Conservation (phyloP, 2,797 vertebrate genomes). For the Chaetodon trifasciatus region DNA sequence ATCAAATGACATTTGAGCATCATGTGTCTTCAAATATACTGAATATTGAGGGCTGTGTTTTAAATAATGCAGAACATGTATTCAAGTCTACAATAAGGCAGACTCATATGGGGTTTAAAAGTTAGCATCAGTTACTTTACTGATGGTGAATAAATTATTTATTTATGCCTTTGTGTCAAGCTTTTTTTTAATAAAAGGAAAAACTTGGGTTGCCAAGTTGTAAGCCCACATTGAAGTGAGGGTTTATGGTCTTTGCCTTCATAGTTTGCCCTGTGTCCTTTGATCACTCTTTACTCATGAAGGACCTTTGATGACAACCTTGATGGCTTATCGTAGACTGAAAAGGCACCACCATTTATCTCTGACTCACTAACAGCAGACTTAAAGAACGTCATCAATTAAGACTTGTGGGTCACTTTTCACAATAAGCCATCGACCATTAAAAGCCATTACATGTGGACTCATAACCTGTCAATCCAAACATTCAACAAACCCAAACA, state of each 20-base stretch:
- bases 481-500: constrained; percentile 3
- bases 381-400: background rate
- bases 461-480: background rate
- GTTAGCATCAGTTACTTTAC: constrained; percentile 1
- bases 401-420: background rate
- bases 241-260: constrained; percentile 7
- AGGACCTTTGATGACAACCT: background rate
- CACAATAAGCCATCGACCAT: background rate
- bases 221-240: background rate
- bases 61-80: constrained; percentile 35
- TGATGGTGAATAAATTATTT: constrained; percentile 2
- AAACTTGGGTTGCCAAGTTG: background rate
- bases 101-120: background rate
- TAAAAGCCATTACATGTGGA: background rate
- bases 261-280: background rate
- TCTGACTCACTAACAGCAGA: constrained; percentile 5
- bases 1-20: constrained; percentile 46
- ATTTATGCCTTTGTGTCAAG: constrained; percentile 5
- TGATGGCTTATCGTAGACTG: background rate
- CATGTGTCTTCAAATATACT: constrained; percentile 20
- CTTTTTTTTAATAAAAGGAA: constrained; percentile 15
- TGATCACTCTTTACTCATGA: background rate
- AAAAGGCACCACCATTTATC: background rate
- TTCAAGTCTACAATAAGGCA: background rate
- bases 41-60: background rate